Percentiles rank a stretch among this genome's conserved stretches.
Conservation (phyloP, 2,888 invertebrate species). For the Frankliniella intonsa region DNA sequence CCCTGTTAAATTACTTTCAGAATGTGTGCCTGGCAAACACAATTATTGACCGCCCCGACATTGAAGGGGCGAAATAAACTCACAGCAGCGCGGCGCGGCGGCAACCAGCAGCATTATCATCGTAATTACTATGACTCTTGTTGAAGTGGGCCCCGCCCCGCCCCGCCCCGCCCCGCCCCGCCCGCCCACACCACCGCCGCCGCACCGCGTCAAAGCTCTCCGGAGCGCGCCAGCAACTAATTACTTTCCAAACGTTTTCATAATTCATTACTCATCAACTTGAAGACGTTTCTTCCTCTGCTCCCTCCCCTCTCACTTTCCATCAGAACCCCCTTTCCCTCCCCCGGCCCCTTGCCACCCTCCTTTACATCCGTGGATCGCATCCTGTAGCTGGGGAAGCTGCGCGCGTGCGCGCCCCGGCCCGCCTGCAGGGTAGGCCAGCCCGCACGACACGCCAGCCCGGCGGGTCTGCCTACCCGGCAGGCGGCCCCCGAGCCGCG, state of each 20-base stretch:
- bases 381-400: too few species aligned
- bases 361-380: too few species aligned
- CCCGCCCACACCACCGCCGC: neutral
- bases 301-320: neutral
- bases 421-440: neutral
- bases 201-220: neutral
- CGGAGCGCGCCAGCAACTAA: neutral
- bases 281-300: neutral
- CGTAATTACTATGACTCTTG: neutral
- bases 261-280: constrained; percentile 25
- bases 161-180: neutral
- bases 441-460: neutral
- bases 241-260: constrained; percentile 25
- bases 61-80: neutral
- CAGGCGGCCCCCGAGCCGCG: neutral
- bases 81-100: neutral
- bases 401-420: neutral
- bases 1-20: too few species aligned
- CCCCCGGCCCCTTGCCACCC: neutral
- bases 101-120: neutral
- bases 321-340: neutral
- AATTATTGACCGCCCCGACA: too few species aligned
- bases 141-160: neutral
- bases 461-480: neutral
- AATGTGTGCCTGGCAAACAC: too few species aligned